Base-by-base conservation (phyloP, 2,113 vertebrate genomes). In the Rissa tridactyla region DNA sequence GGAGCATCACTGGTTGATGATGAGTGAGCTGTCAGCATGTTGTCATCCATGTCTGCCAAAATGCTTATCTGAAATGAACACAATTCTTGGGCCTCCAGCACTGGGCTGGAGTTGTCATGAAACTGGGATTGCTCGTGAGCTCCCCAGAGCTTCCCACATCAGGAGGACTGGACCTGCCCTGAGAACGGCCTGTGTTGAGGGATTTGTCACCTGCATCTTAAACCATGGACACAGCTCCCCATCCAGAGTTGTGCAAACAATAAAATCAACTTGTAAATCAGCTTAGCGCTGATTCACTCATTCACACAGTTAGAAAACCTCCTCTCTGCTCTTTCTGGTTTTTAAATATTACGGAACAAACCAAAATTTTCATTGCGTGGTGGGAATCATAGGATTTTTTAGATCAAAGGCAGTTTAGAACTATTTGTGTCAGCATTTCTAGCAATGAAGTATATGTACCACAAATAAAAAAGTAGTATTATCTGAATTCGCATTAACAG, bases 71-170 rank as follows among this genome's bases (percentile, higher is more conserved):
- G 90, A 93, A 69, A 88, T 46, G 13, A 76, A 62, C 61, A 16
- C 16, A 71, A 38, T 40, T 95, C 93, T 95, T 58, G 66, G 73
- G 62, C 71, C 51, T 86, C 96, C 92, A 88, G 88, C 84, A 34
- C 71, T 55, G 38, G n/a, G 15, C 60, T 93, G 75, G 57, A 94
- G 86, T 62, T 90, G 92, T 85, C 85, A 73, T 21, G 25, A 92
- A 77, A 40, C 70, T 73, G 85, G 92, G 95, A 96, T 89, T 71
- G 73, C 75, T 90, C 19, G 1, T 7, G 87, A 92, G 20, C 32
- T 86, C 86, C 85, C 46, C 55, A 62, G 92, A 3, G 2, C 76
- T 97, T 97, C 68, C 95, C 88, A 72, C 10, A 30, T 86, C 0
- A 4, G 36, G 16, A 92, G n/a, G 61, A 57, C 64, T 70, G 69